Percentiles rank a stretch among this genome's conserved stretches.
Evolutionary conservation across 2,797 vertebrate genomes (phyloP).

Genomic region (Malacoraja senta): DNA sequence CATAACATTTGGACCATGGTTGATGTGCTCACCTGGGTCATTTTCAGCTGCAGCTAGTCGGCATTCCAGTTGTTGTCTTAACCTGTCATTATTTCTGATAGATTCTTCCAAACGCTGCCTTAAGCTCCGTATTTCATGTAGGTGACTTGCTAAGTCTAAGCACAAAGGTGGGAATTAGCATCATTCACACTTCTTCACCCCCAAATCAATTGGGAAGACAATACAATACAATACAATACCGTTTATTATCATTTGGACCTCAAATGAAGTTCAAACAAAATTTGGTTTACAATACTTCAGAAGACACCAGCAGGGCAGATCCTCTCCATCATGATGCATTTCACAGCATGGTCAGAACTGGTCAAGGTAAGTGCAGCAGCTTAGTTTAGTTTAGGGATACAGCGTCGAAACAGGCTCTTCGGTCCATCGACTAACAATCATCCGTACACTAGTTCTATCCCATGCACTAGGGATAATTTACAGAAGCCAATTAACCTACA

Average conservation of each 20-base stretch:
- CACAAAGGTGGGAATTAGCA: slow-evolving; percentile 46
- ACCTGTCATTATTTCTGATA: slow-evolving; percentile 80
- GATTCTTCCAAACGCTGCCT: slow-evolving; percentile 82
- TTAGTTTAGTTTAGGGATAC: too few relatives aligned
- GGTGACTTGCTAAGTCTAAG: slow-evolving; percentile 80
- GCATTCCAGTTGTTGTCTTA: slow-evolving; percentile 80
- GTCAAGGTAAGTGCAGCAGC: too few relatives aligned
- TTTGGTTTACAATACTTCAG: too few relatives aligned
- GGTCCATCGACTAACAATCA: too few relatives aligned
- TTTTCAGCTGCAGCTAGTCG: slow-evolving; percentile 67
- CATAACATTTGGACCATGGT: too few relatives aligned
- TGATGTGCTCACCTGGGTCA: slow-evolving; percentile 65
- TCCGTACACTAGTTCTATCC: too few relatives aligned
- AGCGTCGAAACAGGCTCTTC: too few relatives aligned
- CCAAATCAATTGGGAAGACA: neutral
- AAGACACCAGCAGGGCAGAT: neutral
- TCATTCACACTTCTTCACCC: slow-evolving; percentile 27
- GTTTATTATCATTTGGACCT: too few relatives aligned
- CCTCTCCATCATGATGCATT: neutral
- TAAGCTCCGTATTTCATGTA: slow-evolving; percentile 82
- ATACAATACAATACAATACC: too few relatives aligned
- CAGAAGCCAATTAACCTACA: too few relatives aligned
- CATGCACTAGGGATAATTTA: too few relatives aligned
- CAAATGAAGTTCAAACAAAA: too few relatives aligned
- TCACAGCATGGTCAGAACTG: neutral